Conservation (phyloP, 92 coral and sea anemone species). For the Blastomussa wellsi region DNA sequence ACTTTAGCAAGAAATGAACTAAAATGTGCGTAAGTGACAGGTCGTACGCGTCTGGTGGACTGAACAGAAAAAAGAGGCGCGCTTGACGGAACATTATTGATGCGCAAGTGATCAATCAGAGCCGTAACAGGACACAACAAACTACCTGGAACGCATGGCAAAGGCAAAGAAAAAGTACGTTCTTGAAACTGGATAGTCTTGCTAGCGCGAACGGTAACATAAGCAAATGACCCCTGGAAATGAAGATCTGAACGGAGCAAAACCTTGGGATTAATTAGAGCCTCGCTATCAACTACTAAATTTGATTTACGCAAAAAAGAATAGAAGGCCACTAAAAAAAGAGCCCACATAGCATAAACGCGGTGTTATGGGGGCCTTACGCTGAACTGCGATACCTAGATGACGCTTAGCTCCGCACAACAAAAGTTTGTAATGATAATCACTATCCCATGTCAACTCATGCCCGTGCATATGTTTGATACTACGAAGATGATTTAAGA, state of each 20-base stretch:
- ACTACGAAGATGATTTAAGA: constrained; percentile 23
- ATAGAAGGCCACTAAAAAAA: too few species aligned
- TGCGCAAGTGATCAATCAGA: constrained; percentile 3
- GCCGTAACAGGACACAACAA: constrained; percentile 26
- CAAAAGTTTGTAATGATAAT: not conserved
- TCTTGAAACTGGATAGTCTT: constrained; percentile 24
- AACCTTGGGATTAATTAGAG: not conserved
- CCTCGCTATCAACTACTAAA: not conserved
- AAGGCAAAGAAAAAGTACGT: constrained; percentile 13
- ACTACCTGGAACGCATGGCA: constrained; percentile 17
- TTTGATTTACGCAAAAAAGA: not conserved
- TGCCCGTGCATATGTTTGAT: constrained; percentile 8
- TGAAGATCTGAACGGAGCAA: not conserved
- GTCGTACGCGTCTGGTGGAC: not conserved
- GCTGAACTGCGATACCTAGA: constrained; percentile 4
- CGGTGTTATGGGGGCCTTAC: constrained; percentile 28
- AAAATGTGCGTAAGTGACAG: constrained; percentile 9
- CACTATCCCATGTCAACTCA: constrained; percentile 9
- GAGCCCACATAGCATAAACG: constrained; percentile 13
- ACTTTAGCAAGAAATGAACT: too few species aligned
- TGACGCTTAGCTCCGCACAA: constrained; percentile 22
- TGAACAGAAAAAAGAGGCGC: constrained; percentile 16
- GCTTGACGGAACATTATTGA: too few species aligned
- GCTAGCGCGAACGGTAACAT: not conserved
- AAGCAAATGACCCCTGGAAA: not conserved